Evolutionary conservation across 2,888 invertebrate genomes (phyloP).

Genomic region (Tenthredo livida): DNA sequence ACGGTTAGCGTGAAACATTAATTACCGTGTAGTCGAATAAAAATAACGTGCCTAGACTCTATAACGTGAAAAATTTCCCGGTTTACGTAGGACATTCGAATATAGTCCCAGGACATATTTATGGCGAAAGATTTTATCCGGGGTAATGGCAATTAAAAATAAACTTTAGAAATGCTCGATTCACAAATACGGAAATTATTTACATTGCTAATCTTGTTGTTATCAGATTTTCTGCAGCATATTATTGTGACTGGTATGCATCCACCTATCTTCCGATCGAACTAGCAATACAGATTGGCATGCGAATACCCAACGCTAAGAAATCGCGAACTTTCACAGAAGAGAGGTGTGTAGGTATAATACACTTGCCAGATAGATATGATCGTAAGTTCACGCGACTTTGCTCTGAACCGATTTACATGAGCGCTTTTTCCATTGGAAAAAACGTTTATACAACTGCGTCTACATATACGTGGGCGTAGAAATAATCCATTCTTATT

Average conservation of each 20-base stretch:
- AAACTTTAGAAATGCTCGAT: not conserved
- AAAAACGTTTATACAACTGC: not conserved
- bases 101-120: not conserved
- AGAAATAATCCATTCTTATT: not conserved
- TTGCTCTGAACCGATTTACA: slow-evolving; percentile 16
- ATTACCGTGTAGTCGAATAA: not conserved
- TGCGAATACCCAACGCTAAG: not conserved
- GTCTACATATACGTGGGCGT: not conserved
- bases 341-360: slow-evolving; percentile 18
- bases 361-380: not conserved
- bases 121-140: not conserved
- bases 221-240: not conserved
- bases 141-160: not conserved
- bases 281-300: not conserved
- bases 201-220: not conserved
- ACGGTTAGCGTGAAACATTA: not conserved
- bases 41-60: slow-evolving; percentile 17
- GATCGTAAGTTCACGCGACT: slow-evolving; percentile 14
- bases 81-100: not conserved
- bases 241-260: not conserved
- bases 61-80: not conserved
- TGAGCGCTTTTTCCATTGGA: slow-evolving; percentile 3
- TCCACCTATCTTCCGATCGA: not conserved
- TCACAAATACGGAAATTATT: not conserved
- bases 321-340: slow-evolving; percentile 34